These are phyloP conservation scores for Mesitornis unicolor DNA, from an alignment of 2,113 vertebrate genomes.

Conservation along the genomic window DNA sequence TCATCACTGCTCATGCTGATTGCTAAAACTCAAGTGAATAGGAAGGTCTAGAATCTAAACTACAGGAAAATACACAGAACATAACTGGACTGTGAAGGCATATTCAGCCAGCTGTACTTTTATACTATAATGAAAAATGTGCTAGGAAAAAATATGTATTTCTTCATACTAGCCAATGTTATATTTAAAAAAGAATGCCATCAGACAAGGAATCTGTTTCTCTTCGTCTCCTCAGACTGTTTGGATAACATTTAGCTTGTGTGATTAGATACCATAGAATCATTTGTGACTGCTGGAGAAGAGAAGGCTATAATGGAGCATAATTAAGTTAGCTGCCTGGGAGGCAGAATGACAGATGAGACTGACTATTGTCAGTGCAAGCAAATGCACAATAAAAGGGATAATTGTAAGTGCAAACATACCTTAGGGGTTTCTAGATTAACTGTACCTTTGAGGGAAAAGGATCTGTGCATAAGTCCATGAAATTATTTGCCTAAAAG, in stretches of 20 bases:
- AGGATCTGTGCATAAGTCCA: background rate
- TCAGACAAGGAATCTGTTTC: background rate
- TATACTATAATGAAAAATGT: background rate
- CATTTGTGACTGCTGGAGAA: background rate
- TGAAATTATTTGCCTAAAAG: conserved; percentile 18
- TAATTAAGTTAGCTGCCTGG: background rate
- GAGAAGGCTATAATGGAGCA: background rate
- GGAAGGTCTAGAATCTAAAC: background rate
- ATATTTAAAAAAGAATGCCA: background rate
- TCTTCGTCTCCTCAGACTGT: background rate
- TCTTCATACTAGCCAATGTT: background rate
- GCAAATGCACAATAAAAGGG: background rate
- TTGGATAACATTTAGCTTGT: background rate
- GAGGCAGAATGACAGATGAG: background rate
- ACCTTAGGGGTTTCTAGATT: background rate
- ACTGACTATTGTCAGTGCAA: background rate
- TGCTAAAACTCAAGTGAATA: background rate
- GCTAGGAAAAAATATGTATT: background rate
- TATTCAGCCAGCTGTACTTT: background rate
- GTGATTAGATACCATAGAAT: background rate
- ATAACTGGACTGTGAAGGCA: background rate
- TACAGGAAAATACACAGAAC: background rate
- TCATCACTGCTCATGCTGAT: rapidly evolving
- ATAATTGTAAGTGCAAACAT: background rate
- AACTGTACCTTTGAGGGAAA: conserved; percentile 6